Evolutionary conservation across 2,888 invertebrate species (phyloP).

Genomic region (Trissolcus japonicus): DNA sequence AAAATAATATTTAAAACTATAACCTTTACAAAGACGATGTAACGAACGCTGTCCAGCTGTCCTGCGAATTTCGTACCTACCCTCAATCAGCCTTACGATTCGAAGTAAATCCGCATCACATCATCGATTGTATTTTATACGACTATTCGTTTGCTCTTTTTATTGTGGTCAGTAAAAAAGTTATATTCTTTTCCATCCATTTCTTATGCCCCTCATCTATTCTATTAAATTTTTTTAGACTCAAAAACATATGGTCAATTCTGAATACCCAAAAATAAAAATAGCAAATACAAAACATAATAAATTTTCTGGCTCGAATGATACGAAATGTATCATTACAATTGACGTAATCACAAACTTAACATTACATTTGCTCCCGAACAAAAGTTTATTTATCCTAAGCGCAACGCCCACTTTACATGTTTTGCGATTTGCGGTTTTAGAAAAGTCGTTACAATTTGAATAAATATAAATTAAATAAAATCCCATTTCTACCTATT

Average conservation of each 20-base stretch:
- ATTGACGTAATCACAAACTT: not conserved
- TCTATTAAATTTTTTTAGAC: constrained; percentile 9
- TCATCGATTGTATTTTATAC: constrained; percentile 71
- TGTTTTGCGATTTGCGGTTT: constrained; percentile 8
- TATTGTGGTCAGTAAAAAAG: constrained; percentile 58
- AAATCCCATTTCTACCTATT: constrained; percentile 4
- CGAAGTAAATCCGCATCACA: constrained; percentile 70
- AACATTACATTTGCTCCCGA: not conserved
- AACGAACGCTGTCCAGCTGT: constrained; percentile 67
- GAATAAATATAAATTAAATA: constrained; percentile 4
- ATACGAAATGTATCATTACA: not conserved
- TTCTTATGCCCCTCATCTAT: constrained; percentile 10
- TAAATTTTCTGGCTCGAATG: not conserved
- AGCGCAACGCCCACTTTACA: constrained; percentile 20
- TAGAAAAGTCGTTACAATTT: constrained; percentile 10
- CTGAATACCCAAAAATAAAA: constrained; percentile 1
- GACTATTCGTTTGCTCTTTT: constrained; percentile 68
- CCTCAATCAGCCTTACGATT: constrained; percentile 67
- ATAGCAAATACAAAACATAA: not conserved
- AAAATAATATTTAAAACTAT: too few species aligned
- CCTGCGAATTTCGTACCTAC: constrained; percentile 64
- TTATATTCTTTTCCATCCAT: constrained; percentile 55
- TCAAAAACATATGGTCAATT: constrained; percentile 34
- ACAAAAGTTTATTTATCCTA: not conserved
- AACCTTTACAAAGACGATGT: too few species aligned